These are phyloP conservation scores for Stenolophus ochropezus DNA, from an alignment of 2,888 invertebrate species.

Conservation along the genomic window DNA sequence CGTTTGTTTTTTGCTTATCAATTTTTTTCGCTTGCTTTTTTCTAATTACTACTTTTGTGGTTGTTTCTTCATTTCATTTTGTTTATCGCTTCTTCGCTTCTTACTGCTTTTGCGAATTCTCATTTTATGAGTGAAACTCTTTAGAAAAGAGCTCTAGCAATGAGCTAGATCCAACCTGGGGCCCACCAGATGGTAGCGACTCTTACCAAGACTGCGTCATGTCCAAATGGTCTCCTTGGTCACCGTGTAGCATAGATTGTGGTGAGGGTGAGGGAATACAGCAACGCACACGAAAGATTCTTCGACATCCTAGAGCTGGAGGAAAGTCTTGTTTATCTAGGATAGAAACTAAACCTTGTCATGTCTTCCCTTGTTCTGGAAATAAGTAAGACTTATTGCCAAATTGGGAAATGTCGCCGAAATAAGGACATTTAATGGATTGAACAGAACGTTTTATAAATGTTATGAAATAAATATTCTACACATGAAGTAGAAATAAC, in stretches of 20 bases:
- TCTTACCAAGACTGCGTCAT: constrained; percentile 75
- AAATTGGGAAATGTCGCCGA: neutral
- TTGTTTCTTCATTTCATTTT: no score
- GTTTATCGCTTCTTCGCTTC: neutral
- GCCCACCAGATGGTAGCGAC: constrained; percentile 57
- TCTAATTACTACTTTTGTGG: no score
- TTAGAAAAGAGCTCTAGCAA: constrained; percentile 21
- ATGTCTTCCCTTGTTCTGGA: constrained; percentile 55
- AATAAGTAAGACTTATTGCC: neutral
- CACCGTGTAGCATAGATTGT: constrained; percentile 80
- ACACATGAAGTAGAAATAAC: neutral
- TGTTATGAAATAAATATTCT: neutral
- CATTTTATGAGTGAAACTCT: neutral
- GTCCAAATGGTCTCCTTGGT: constrained; percentile 82
- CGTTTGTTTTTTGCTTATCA: no score
- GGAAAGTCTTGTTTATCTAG: constrained; percentile 71
- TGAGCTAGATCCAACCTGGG: constrained; percentile 63
- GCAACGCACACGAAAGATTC: constrained; percentile 74
- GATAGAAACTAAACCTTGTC: constrained; percentile 71
- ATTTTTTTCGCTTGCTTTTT: no score
- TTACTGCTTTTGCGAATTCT: neutral
- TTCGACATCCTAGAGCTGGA: constrained; percentile 69
- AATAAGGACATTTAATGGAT: neutral
- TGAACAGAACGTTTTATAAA: neutral
- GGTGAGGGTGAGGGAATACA: constrained; percentile 77